Evolutionary conservation across 2,888 invertebrate species (phyloP).

Genomic region (Cynaeus angustus): DNA sequence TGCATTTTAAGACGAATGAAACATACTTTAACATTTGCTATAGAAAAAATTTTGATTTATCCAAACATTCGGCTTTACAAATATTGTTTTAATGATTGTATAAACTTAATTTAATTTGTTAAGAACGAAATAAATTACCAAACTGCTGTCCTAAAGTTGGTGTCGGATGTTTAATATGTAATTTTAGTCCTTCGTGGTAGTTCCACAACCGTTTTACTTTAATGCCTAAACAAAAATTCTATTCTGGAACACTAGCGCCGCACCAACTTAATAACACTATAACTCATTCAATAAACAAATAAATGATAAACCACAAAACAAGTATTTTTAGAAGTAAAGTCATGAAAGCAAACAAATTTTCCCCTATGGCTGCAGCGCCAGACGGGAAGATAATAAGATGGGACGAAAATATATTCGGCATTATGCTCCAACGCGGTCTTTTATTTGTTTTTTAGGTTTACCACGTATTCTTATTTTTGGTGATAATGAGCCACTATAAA

Average conservation of each 20-base stretch:
- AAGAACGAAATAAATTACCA: too few relatives aligned
- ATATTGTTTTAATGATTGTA: too few relatives aligned
- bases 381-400: conserved; percentile 17
- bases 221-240: conserved; percentile 5
- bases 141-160: too few relatives aligned
- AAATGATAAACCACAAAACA: conserved; percentile 20
- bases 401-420: conserved; percentile 15
- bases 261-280: not conserved
- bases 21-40: too few relatives aligned
- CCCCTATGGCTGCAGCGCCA: conserved; percentile 2
- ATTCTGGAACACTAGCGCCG: not conserved
- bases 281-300: conserved; percentile 10
- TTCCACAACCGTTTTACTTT: too few relatives aligned
- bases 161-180: too few relatives aligned
- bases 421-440: conserved; percentile 14
- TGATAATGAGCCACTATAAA: conserved; percentile 2
- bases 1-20: too few relatives aligned
- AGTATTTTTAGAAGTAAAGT: conserved; percentile 22
- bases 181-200: too few relatives aligned
- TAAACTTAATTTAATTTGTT: too few relatives aligned
- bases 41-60: too few relatives aligned
- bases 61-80: too few relatives aligned
- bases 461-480: conserved; percentile 17
- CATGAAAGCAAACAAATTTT: conserved; percentile 17
- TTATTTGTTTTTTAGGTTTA: conserved; percentile 16